phyloP scores from a whole-genome alignment of 64 coral and sea anemone species.

The Actinia tenebrosa region DNA sequence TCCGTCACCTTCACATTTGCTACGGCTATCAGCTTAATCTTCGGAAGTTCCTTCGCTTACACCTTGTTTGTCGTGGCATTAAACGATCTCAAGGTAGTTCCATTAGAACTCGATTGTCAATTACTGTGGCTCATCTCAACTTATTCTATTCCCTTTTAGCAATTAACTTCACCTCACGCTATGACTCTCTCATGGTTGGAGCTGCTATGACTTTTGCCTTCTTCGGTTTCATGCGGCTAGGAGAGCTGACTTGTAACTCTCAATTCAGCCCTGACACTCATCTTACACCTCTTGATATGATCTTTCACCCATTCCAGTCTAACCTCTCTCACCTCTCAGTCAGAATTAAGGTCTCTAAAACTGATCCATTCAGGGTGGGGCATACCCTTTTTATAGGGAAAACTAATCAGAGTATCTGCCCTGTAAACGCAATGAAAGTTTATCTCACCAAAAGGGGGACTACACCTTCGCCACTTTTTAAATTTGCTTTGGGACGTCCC shows the following conservation, averaged over 20 bases:
- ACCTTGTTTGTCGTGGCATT: conserved; percentile 17
- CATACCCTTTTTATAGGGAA: conserved; percentile 26
- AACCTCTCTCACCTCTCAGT: not conserved
- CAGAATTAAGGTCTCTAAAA: conserved; percentile 28
- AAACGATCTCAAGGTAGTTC: conserved; percentile 21
- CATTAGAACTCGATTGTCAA: conserved; percentile 11
- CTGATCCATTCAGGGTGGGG: conserved; percentile 36
- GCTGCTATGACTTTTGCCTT: conserved; percentile 44
- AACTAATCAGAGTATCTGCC: conserved; percentile 2
- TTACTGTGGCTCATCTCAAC: conserved; percentile 22
- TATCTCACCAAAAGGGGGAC: not conserved
- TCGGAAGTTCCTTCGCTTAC: conserved; percentile 27
- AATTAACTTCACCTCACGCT: not conserved
- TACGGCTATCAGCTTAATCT: conserved; percentile 20
- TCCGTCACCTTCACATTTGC: conserved; percentile 34
- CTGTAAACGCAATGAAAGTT: not conserved
- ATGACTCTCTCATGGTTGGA: conserved; percentile 44
- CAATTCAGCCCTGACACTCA: not conserved
- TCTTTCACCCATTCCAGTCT: not conserved
- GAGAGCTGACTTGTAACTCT: conserved; percentile 46
- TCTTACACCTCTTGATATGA: not conserved
- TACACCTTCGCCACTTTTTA: conserved; percentile 5
- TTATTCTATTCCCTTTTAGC: conserved; percentile 15
- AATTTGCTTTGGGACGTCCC: not conserved
- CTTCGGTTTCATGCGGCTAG: conserved; percentile 40